A percentile compares a stretch with the other conserved stretches of the same genome.
Conservation (phyloP, 2,113 vertebrate species). For the Centrocercus urophasianus region DNA sequence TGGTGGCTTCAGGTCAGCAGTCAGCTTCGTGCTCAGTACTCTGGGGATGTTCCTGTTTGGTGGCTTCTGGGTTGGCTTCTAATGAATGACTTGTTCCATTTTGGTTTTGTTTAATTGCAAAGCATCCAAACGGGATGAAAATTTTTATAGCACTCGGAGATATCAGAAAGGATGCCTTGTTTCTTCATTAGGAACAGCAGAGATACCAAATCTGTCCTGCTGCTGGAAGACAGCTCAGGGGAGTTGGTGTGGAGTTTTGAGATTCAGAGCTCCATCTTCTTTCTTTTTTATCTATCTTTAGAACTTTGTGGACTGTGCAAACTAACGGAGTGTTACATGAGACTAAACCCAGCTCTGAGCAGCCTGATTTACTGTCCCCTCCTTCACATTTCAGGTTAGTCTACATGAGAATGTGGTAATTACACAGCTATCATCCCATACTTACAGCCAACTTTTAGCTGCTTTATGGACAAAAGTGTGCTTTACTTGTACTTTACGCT, state of each 20-base stretch:
- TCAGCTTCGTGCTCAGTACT: background rate
- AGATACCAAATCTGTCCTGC: background rate
- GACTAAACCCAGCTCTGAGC: background rate
- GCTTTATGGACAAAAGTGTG: background rate
- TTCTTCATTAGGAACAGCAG: background rate
- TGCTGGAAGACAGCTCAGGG: background rate
- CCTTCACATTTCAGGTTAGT: background rate
- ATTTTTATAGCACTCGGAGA: background rate
- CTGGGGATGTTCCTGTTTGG: background rate
- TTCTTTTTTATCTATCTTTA: background rate
- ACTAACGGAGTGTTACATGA: background rate
- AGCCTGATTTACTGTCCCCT: background rate
- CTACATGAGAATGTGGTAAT: background rate
- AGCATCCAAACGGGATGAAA: background rate
- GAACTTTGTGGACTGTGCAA: background rate
- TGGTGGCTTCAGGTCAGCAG: background rate
- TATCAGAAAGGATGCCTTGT: background rate
- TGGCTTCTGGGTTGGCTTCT: background rate
- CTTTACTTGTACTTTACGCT: background rate
- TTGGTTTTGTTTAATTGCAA: background rate
- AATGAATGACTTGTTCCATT: background rate
- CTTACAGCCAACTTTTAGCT: background rate
- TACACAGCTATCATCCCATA: rapidly evolving
- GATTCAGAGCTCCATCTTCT: background rate
- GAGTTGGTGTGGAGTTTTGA: background rate